Conservation (phyloP, 2,797 vertebrate genomes). For the Mus minutoides region DNA sequence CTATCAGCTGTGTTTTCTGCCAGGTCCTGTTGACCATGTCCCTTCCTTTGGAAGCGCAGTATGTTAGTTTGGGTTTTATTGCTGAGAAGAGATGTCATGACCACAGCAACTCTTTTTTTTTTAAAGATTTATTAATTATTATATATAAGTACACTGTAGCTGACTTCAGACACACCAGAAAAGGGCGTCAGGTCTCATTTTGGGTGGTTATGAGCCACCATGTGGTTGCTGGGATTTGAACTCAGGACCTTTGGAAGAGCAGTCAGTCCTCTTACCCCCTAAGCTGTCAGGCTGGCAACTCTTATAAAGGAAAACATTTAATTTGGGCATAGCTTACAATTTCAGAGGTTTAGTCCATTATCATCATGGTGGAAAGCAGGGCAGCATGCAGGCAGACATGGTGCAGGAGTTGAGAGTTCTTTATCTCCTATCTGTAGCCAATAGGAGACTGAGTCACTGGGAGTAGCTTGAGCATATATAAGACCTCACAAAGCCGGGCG, state of each 20-base stretch:
- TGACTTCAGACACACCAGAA: too few relatives aligned
- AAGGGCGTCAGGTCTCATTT: too few relatives aligned
- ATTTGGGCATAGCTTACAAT: not conserved
- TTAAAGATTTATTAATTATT: too few relatives aligned
- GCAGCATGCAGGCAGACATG: not conserved
- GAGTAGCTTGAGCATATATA: not conserved
- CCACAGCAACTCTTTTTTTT: not conserved
- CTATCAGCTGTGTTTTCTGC: not conserved
- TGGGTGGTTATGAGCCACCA: too few relatives aligned
- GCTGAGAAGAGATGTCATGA: not conserved
- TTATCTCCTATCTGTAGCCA: not conserved
- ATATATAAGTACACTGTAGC: too few relatives aligned
- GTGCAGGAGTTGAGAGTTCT: not conserved
- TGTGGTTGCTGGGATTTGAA: too few relatives aligned
- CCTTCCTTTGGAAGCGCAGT: not conserved
- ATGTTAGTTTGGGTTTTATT: not conserved
- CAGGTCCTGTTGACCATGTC: not conserved
- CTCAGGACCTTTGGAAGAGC: too few relatives aligned
- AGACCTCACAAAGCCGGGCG: too few relatives aligned
- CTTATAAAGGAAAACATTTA: not conserved
- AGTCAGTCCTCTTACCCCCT: too few relatives aligned
- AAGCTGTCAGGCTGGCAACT: too few relatives aligned
- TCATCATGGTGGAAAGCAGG: not conserved
- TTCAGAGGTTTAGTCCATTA: not conserved
- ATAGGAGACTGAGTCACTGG: not conserved